phyloP scores from a whole-genome alignment of 2,888 invertebrate genomes.

The Koerneria pararmatus region DNA sequence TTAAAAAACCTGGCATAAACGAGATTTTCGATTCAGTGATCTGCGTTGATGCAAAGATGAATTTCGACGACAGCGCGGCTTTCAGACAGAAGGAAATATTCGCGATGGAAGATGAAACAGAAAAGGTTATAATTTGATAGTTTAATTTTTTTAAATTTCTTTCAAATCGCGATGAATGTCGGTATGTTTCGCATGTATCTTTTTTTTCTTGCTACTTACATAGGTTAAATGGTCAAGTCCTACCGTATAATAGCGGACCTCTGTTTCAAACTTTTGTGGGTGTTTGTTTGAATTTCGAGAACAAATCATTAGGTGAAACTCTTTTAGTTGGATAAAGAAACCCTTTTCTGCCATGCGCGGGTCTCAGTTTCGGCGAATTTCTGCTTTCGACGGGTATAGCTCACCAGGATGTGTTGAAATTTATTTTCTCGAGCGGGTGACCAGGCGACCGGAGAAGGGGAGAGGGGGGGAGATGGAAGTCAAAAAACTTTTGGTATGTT shows the following conservation, averaged over 20 bases:
- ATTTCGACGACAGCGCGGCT: conserved; percentile 95
- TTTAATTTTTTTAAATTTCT: conserved; percentile 17
- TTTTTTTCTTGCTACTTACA: not conserved
- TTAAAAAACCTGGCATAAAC: no score
- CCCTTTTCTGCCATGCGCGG: no score
- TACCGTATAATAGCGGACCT: not conserved
- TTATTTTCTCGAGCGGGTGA: no score
- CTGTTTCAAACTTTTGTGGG: not conserved
- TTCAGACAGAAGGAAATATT: conserved; percentile 83
- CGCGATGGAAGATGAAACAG: conserved; percentile 79
- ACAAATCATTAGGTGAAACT: no score
- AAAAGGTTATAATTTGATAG: conserved; percentile 61
- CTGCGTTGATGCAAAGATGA: conserved; percentile 95
- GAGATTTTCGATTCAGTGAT: conserved; percentile 75
- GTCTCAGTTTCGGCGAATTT: no score
- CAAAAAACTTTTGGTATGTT: no score
- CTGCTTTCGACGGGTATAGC: no score
- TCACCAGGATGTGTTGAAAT: no score
- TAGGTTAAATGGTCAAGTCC: not conserved
- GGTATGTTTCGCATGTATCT: not conserved
- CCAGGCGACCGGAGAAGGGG: no score
- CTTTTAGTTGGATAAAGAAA: no score
- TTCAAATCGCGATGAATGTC: no score
- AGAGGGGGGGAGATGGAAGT: no score
- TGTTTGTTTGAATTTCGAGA: not conserved